phyloP scores from a whole-genome alignment of 1,140 invertebrate species.

The Monochamus saltuarius region DNA sequence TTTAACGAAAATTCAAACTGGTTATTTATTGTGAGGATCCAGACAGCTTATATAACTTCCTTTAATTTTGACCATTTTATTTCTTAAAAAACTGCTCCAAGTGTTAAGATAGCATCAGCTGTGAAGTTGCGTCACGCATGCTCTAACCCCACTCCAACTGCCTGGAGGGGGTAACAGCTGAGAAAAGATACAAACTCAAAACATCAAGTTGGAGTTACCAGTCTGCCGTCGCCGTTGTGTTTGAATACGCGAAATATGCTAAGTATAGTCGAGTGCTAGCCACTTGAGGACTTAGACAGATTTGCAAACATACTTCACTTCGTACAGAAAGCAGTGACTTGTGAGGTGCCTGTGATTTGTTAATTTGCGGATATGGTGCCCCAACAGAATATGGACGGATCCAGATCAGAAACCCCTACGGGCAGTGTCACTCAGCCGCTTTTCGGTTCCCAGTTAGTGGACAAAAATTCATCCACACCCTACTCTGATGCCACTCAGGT shows the following conservation, averaged over 20 bases:
- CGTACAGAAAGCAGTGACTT: not conserved
- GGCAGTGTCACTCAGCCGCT: constrained; percentile 55
- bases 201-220: constrained; percentile 43
- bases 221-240: constrained; percentile 32
- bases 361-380: constrained; percentile 57
- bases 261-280: constrained; percentile 39
- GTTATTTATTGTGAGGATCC: too few relatives aligned
- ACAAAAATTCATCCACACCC: constrained; percentile 87
- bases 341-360: constrained; percentile 28
- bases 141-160: constrained; percentile 23
- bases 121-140: constrained; percentile 30
- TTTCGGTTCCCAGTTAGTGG: constrained; percentile 84
- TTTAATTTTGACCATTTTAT: too few relatives aligned
- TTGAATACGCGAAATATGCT: constrained; percentile 35
- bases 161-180: constrained; percentile 45
- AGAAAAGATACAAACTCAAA: constrained; percentile 47
- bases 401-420: constrained; percentile 54
- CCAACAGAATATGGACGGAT: constrained; percentile 57
- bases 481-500: constrained; percentile 96
- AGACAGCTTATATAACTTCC: too few relatives aligned
- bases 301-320: constrained; percentile 27
- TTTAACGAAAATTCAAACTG: too few relatives aligned
- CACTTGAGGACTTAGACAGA: constrained; percentile 46
- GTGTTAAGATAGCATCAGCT: constrained; percentile 25
- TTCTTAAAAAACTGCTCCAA: not conserved